Evolutionary conservation across 1,140 invertebrate species (phyloP), one percentile per base, ranked within the genome.

Genomic region (Papilio xuthus): DNA sequence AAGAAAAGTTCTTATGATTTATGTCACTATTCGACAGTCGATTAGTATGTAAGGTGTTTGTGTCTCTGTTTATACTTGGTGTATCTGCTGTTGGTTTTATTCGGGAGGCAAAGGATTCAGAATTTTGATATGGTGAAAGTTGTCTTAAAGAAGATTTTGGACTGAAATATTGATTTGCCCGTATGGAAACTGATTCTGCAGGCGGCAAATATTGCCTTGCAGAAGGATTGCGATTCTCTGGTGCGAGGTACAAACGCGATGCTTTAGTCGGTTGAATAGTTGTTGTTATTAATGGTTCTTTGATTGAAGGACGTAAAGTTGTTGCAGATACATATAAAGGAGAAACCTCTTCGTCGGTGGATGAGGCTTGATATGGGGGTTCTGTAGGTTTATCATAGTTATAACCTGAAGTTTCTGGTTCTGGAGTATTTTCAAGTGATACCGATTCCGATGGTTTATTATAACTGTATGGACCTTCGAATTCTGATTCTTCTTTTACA

Each of bases 1-100:
- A 94, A 44, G 86, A 84, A 81, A 91, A 77, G 67, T 92, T 92
- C 23, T 92, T 88, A 42, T 82, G 77, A 76, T 88, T 89, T 53
- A 81, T 60, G 67, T 87, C 89, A 28, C 85, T 76, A n/a, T 72
- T 41, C 18, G 86, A 84, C 63, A 86, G 85, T 83, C 87, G 88
- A 15, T 72, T 83, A 37, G 83, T 60, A 73, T 84, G 84, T 23
- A 81, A 79, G 8, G 83, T 81, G 67, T 82, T 79, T 72, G 28
- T 79, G 2, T 47, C 72, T 32, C 67, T 77, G 77, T 20, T 74
- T 77, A 0, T 76, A 42, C 41, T 76, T 63, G 37, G 42, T 6
- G 72, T 78, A 32, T 80, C 71, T 13, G 84, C 71, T 20, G 83
- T 50, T 50, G 86, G 79, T n/a, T 80, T 56, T 13, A 84, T 85